Evolutionary conservation across 2,113 vertebrate species (phyloP), one percentile per base, ranked within the genome.

Genomic region (Galeopterus variegatus): DNA sequence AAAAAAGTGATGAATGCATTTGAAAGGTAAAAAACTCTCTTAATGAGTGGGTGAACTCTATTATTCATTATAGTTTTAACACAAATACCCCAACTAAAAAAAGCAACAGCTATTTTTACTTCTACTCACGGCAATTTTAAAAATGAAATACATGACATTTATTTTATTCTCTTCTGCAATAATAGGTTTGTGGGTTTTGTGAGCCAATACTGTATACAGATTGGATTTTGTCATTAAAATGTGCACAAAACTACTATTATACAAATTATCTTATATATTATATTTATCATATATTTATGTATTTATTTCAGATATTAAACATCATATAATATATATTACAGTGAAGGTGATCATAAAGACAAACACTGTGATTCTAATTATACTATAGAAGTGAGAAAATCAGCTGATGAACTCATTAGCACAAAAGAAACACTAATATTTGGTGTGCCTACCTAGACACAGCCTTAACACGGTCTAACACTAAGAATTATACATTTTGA

Each of bases 181-280:
- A 62, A n/a, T 92, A 75, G 77, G 6, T 75, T 67, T 73, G 11
- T 73, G 17, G 19, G 8, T 60, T 93, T 23, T 50, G 1, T 94
- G 85, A 94, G 8, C 3, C 41, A 86, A 67, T 60, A 73, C 6
- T 73, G 3, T 36, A 52, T 45, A 23, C 1, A 84, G 15, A 62
- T 52, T 82, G 18, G 6, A 76, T 92, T 88, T 90, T 89, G 3
- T 88, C 58, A 83, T 88, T 94, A 65, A 95, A 73, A 58, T 92
- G 5, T 93, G 1, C 26, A 48, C 17, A 90, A 67, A 58, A 48
- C 23, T 50, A 89, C 19, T 62, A 64, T 48, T 41, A 41, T 41
- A 41, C 12, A 82, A 93, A 56, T 86, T 88, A 64, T 36, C 41
- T 41, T 41, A 41, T 41, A 41, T 41, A 41, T 41, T 41, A 41